These are phyloP conservation scores for Pollachius pollachius DNA, from an alignment of 2,113 vertebrate species.

Conservation along the genomic window DNA sequence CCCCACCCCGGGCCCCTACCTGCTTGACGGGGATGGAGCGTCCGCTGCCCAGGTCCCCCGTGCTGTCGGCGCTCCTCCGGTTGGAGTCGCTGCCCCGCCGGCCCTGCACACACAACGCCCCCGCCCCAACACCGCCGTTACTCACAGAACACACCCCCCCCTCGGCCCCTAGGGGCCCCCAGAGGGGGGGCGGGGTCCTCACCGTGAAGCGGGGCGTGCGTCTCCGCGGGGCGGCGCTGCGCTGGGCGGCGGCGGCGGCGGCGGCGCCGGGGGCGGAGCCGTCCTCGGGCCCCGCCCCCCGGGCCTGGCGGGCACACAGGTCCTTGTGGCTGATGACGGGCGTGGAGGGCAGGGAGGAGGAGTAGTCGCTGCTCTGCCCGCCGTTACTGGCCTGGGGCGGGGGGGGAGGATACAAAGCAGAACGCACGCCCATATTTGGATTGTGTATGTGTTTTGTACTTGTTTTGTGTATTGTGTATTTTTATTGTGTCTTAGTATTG, in stretches of 20 bases:
- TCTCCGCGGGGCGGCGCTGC: conserved; percentile 82
- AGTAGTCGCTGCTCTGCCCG: conserved; percentile 91
- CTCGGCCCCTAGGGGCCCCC: neutral
- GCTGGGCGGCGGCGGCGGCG: conserved; percentile 73
- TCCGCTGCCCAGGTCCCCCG: conserved; percentile 82
- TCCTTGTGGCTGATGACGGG: conserved; percentile 93
- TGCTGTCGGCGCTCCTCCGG: conserved; percentile 85
- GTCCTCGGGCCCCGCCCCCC: conserved; percentile 60
- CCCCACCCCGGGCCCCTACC: conserved; percentile 53
- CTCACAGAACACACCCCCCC: neutral
- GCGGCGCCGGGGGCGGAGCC: conserved; percentile 80
- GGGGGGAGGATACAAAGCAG: neutral
- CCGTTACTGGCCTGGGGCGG: conserved; percentile 86
- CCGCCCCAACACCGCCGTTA: neutral
- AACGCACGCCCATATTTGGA: too few species aligned
- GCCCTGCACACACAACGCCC: conserved; percentile 69
- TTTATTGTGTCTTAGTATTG: too few species aligned
- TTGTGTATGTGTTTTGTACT: too few species aligned
- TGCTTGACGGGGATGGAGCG: conserved; percentile 92
- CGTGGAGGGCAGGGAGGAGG: conserved; percentile 92
- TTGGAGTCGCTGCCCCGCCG: conserved; percentile 91
- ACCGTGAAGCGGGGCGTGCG: conserved; percentile 86
- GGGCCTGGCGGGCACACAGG: conserved; percentile 74
- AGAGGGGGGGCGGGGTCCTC: conserved; percentile 21
- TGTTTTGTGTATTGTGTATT: too few species aligned